phyloP scores from a whole-genome alignment of 92 coral and sea anemone species.

The Desmophyllum pertusum region DNA sequence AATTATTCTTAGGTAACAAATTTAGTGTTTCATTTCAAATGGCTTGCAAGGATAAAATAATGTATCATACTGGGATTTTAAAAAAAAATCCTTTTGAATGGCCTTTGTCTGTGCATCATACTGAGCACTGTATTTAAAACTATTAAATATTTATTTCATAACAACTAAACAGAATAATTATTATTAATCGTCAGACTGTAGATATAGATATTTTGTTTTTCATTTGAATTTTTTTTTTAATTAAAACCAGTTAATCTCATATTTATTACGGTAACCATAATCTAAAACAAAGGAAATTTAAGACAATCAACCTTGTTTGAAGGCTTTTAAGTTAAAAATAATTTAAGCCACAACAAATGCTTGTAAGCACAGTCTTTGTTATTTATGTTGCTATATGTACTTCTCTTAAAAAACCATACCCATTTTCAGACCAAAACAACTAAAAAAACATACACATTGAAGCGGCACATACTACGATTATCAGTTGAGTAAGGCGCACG shows the following conservation, averaged over 20 bases:
- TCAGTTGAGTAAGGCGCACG: no score
- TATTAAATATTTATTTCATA: neutral
- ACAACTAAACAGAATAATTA: neutral
- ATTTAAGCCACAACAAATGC: no score
- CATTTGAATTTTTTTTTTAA: neutral
- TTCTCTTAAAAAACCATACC: no score
- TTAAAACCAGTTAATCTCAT: neutral
- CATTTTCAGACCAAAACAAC: no score
- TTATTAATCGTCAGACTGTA: neutral
- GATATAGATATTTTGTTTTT: neutral
- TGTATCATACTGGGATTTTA: neutral
- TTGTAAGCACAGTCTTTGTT: no score
- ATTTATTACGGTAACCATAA: neutral
- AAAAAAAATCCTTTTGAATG: neutral
- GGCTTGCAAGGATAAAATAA: neutral
- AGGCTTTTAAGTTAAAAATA: no score
- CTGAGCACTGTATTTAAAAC: neutral
- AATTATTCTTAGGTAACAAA: neutral
- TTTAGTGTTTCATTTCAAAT: neutral
- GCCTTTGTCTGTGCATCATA: neutral
- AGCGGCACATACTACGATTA: no score
- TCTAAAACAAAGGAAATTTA: neutral
- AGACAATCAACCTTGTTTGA: no score
- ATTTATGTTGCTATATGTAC: no score
- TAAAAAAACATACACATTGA: no score